Evolutionary conservation across 1,140 invertebrate genomes (phyloP).

Genomic region (Drosophila kepulauana): DNA sequence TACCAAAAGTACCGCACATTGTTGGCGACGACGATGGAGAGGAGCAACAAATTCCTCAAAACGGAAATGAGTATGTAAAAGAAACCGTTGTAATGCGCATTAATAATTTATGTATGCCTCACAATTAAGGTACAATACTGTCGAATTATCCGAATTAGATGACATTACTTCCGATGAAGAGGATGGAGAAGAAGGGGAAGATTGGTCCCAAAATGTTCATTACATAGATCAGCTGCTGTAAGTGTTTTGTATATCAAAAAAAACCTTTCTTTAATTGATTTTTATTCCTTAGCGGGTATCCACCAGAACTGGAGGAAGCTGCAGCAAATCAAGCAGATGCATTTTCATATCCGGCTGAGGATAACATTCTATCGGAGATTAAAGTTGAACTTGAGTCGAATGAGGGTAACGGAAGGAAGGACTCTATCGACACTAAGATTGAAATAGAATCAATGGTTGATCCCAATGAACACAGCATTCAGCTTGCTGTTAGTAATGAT

Average conservation of each 20-base stretch:
- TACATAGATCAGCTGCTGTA: neutral
- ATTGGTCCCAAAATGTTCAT: slow-evolving; percentile 1
- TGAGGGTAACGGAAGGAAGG: too few relatives aligned
- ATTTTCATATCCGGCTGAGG: too few relatives aligned
- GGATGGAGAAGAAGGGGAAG: slow-evolving; percentile 2
- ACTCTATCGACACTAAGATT: too few relatives aligned
- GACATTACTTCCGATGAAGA: neutral
- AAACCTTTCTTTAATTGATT: neutral
- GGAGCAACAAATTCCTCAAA: slow-evolving; percentile 3
- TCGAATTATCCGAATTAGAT: neutral
- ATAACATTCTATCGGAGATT: too few relatives aligned
- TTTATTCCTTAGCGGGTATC: neutral
- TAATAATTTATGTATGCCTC: neutral
- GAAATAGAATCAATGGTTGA: too few relatives aligned
- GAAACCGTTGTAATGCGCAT: neutral
- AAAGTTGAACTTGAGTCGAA: too few relatives aligned
- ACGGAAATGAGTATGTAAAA: neutral
- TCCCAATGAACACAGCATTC: too few relatives aligned
- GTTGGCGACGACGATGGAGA: slow-evolving; percentile 57
- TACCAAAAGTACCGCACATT: slow-evolving; percentile 43
- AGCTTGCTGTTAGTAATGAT: too few relatives aligned
- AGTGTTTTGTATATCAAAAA: neutral
- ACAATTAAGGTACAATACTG: neutral
- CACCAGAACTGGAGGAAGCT: neutral
- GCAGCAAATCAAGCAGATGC: neutral